phyloP scores from a whole-genome alignment of 2,797 vertebrate genomes.

The Hozukius guyotensis region DNA sequence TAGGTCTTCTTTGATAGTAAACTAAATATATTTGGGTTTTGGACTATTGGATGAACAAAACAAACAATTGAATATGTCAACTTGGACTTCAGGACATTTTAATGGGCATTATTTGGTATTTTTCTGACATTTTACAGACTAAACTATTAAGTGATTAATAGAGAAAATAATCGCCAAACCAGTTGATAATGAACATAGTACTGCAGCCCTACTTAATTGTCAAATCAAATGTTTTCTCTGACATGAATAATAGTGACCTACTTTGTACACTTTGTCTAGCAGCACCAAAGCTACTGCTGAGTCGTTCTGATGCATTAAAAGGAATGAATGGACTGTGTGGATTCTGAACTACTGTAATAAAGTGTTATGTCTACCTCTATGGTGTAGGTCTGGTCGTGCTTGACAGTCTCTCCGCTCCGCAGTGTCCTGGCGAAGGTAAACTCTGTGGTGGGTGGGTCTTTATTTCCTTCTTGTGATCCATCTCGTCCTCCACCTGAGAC shows the following conservation, averaged over 20 bases:
- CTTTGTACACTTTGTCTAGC: not conserved
- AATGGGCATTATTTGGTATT: not conserved
- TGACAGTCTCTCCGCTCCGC: slow-evolving; percentile 85
- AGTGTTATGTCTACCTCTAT: slow-evolving; percentile 84
- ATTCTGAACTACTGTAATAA: not conserved
- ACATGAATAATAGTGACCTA: not conserved
- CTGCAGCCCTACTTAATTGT: not conserved
- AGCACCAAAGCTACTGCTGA: fast-evolving
- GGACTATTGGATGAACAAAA: not conserved
- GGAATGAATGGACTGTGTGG: not conserved
- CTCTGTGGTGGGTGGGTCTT: slow-evolving; percentile 78
- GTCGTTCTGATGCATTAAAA: not conserved
- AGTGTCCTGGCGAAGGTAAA: slow-evolving; percentile 84
- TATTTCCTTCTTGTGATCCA: slow-evolving; percentile 59
- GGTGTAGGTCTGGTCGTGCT: slow-evolving; percentile 86
- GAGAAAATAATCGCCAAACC: fast-evolving
- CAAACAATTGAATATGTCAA: not conserved
- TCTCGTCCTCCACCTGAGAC: slow-evolving; percentile 44
- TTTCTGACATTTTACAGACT: not conserved
- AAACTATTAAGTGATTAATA: not conserved
- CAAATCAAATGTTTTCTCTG: not conserved
- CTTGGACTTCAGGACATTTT: not conserved
- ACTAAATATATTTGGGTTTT: not conserved
- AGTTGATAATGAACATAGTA: not conserved
- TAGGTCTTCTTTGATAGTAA: not conserved